Conservation (phyloP, 2,888 invertebrate species). For the Cephus pulcher region DNA sequence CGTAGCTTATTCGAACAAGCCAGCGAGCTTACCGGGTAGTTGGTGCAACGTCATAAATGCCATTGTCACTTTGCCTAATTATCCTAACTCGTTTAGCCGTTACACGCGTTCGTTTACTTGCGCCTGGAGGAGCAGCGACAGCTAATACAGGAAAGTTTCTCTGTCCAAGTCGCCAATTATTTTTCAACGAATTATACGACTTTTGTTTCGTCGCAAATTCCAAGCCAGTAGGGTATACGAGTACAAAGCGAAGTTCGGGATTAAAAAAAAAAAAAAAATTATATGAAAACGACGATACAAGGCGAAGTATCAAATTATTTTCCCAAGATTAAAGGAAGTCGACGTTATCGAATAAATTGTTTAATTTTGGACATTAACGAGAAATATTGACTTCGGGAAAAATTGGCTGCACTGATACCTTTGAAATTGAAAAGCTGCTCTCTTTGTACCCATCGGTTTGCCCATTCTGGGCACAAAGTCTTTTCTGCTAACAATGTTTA, state of each 20-base stretch:
- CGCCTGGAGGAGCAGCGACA: neutral
- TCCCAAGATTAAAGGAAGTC: neutral
- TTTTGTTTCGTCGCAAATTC: neutral
- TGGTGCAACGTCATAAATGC: neutral
- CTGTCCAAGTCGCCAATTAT: neutral
- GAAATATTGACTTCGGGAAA: neutral
- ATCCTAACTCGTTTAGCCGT: neutral
- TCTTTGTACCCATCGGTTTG: neutral
- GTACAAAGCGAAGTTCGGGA: neutral
- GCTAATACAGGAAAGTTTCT: neutral
- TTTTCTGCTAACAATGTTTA: neutral
- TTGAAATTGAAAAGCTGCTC: neutral
- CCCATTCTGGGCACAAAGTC: neutral
- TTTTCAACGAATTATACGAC: neutral
- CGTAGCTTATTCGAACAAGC: neutral
- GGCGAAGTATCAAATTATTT: neutral
- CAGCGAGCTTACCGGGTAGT: neutral
- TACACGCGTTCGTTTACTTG: neutral
- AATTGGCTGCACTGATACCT: neutral
- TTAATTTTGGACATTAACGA: neutral
- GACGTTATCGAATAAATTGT: neutral
- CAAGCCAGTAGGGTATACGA: neutral
- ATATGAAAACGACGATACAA: neutral
- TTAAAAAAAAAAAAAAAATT: neutral
- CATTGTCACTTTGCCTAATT: neutral